These are phyloP conservation scores for Rhodeus uyekii DNA, from an alignment of 2,797 vertebrate genomes.

Conservation along the genomic window DNA sequence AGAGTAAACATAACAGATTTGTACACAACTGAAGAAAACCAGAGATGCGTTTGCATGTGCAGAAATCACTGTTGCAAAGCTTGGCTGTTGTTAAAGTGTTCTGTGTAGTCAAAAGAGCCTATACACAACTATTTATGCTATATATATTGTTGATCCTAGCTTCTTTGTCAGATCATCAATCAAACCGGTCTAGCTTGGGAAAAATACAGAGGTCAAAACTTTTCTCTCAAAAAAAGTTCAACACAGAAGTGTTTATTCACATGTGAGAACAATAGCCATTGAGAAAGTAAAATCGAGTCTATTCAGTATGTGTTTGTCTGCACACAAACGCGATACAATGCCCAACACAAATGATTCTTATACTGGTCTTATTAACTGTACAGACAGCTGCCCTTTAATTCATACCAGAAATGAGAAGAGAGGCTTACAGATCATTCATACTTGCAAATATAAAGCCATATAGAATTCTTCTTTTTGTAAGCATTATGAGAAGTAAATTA, in stretches of 20 bases:
- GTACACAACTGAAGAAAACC: not conserved
- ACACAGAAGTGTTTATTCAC: constrained; percentile 18
- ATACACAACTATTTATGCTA: not conserved
- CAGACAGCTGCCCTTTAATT: constrained; percentile 23
- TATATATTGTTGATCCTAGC: not conserved
- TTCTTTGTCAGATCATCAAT: not conserved
- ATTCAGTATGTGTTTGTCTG: not conserved
- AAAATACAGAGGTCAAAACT: not conserved
- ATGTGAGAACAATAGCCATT: constrained; percentile 36
- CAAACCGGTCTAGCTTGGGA: not conserved
- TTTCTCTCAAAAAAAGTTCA: no score
- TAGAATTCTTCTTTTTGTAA: not conserved
- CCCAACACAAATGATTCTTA: constrained; percentile 6
- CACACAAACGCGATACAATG: constrained; percentile 35
- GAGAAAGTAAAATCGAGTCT: constrained; percentile 23
- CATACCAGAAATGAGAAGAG: constrained; percentile 3
- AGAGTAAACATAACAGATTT: constrained; percentile 21
- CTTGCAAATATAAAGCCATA: not conserved
- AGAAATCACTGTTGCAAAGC: constrained; percentile 15
- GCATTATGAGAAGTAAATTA: not conserved
- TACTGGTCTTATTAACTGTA: constrained; percentile 16
- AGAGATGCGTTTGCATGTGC: not conserved
- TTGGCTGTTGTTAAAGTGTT: not conserved
- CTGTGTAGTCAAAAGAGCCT: not conserved
- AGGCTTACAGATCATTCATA: not conserved